A percentile compares a stretch with the other conserved stretches of the same genome.
These are phyloP conservation scores for Hydrolagus affinis DNA, from an alignment of 2,113 vertebrate genomes.

Conservation along the genomic window DNA sequence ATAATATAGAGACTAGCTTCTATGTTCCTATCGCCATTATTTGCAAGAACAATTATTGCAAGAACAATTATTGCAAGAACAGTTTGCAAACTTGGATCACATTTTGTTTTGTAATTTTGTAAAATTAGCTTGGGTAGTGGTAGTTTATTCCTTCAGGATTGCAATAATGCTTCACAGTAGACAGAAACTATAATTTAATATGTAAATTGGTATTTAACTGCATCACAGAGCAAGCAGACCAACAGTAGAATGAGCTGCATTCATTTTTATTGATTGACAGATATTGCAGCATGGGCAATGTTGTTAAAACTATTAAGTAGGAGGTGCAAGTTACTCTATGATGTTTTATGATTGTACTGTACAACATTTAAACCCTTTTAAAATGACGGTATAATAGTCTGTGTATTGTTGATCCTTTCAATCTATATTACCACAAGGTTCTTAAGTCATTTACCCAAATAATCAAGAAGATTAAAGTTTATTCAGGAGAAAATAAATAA, in stretches of 20 bases:
- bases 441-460: background rate
- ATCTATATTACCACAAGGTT: background rate
- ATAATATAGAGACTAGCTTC: background rate
- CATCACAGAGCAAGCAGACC: background rate
- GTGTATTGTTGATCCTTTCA: background rate
- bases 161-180: background rate
- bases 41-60: background rate
- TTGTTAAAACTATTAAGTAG: background rate
- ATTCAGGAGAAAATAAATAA: background rate
- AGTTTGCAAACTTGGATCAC: background rate
- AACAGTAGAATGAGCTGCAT: background rate
- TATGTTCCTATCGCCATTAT: background rate
- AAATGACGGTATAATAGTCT: background rate
- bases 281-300: background rate
- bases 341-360: no score
- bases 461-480: background rate
- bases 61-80: no score
- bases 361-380: background rate
- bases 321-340: no score
- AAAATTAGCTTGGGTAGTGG: background rate
- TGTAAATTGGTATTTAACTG: background rate
- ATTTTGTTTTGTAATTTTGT: background rate
- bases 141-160: background rate
- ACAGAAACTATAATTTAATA: background rate
- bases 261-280: background rate